Conservation (phyloP, 2,797 vertebrate genomes). For the Dromococcyx pavoninus region DNA sequence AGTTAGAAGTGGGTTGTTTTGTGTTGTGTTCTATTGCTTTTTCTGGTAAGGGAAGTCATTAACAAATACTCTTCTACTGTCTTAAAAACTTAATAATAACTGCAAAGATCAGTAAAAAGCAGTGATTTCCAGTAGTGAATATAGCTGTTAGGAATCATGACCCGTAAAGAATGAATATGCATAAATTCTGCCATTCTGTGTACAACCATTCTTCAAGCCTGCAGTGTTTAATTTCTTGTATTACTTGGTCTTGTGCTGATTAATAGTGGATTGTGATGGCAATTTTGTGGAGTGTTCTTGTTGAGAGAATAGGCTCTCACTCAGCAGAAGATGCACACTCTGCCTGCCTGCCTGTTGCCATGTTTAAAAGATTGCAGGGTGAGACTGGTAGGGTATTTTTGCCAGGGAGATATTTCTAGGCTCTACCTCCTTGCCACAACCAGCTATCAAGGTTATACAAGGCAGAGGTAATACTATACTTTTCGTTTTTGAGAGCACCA, state of each 20-base stretch:
- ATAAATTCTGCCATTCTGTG: not conserved
- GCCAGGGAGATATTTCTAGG: not conserved
- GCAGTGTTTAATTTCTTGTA: not conserved
- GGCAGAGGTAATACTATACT: not conserved
- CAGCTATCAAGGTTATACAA: not conserved
- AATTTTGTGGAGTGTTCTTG: not conserved
- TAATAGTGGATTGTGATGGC: not conserved
- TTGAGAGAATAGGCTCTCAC: not conserved
- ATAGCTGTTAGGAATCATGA: not conserved
- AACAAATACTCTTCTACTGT: not conserved
- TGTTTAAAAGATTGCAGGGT: not conserved
- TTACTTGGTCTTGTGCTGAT: not conserved
- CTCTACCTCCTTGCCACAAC: not conserved
- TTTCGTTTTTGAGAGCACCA: not conserved
- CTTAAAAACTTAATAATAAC: not conserved
- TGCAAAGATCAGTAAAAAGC: not conserved
- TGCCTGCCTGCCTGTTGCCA: not conserved
- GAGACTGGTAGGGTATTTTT: not conserved
- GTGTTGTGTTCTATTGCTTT: not conserved
- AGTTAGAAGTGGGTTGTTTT: not conserved
- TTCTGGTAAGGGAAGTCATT: not conserved
- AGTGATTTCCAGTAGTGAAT: not conserved
- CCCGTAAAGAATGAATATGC: accelerated
- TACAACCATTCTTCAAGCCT: not conserved
- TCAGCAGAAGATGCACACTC: not conserved